Evolutionary conservation across 2,797 vertebrate species (phyloP), one percentile per base, ranked within the genome.

Genomic region (Rhabdomys pumilio): DNA sequence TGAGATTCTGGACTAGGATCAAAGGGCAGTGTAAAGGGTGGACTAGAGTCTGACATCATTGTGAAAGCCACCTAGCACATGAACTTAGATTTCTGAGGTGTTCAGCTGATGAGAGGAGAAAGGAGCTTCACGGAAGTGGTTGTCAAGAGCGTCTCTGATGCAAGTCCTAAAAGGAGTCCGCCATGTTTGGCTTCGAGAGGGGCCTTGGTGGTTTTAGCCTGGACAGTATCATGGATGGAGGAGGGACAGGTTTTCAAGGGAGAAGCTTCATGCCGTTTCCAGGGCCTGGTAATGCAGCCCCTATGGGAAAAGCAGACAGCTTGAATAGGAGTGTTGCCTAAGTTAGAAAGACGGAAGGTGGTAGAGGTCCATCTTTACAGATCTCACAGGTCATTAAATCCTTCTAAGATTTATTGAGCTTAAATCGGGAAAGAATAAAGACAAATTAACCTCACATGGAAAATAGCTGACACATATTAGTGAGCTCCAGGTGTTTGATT

Each of bases 111-210:
- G 26, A 26, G 31, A 86, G 55, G 12, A 69, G 38, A 55, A 12
- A 22, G 76, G 55, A 59, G 38, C 92, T 81, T 89, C 90, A 75
- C 72, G 75, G 65, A 94, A 89, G 81, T 38, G 34, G 1, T 53
- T 61, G 41, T 89, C 61, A 82, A 65, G 82, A 63, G 29, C 1
- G 4, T 84, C 15, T 84, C 26, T 69, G 73, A 55, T 19, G 29
- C n/a, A 83, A n/a, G 57, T 72, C 29, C 22, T 12, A 44, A 89
- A 87, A 76, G 53, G 44, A 34, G 44, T n/a, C 63, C 1, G 10
- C 6, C 53, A 14, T 76, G 38, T 81, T 87, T 67, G 61, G 13
- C 91, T 84, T 31, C 11, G 22, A 24, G 29, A 85, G 76, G 22
- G 10, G 75, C 38, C 61, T 50, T 50, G 34, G 26, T 61, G 38